Conservation (phyloP, 2,888 invertebrate species). For the Lypha dubia region DNA sequence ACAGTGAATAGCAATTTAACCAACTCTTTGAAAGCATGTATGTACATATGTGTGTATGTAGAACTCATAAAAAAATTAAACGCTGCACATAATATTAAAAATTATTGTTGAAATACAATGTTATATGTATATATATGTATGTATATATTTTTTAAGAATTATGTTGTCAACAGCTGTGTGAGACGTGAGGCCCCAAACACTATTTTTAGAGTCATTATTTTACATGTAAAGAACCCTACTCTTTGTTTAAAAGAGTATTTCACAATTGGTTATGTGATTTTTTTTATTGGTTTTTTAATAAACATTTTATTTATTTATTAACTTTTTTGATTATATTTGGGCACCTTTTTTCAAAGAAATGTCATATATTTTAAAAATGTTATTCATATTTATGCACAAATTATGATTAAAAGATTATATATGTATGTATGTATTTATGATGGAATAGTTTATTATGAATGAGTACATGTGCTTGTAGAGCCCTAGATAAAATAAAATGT, state of each 20-base stretch:
- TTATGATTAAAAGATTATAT: conserved; percentile 68
- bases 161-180: conserved; percentile 81
- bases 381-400: conserved; percentile 51
- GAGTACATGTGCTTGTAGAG: neutral
- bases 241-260: neutral
- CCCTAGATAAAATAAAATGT: conserved; percentile 25
- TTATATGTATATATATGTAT: no score
- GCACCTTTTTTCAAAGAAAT: neutral
- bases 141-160: conserved; percentile 77
- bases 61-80: conserved; percentile 19
- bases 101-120: conserved; percentile 1
- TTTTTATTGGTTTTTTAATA: neutral
- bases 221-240: conserved; percentile 7
- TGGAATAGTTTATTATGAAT: conserved; percentile 19
- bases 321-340: neutral
- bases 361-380: conserved; percentile 46
- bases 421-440: no score
- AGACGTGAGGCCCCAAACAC: conserved; percentile 7
- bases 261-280: conserved; percentile 9
- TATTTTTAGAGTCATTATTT: conserved; percentile 16
- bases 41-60: no score
- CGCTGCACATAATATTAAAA: conserved; percentile 5
- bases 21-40: conserved; percentile 32
- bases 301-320: neutral
- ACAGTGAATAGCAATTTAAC: conserved; percentile 10